Percentiles rank a stretch among this genome's conserved stretches.
These are phyloP conservation scores for Limnephilus auricula DNA, from an alignment of 2,888 invertebrate species.

Conservation along the genomic window DNA sequence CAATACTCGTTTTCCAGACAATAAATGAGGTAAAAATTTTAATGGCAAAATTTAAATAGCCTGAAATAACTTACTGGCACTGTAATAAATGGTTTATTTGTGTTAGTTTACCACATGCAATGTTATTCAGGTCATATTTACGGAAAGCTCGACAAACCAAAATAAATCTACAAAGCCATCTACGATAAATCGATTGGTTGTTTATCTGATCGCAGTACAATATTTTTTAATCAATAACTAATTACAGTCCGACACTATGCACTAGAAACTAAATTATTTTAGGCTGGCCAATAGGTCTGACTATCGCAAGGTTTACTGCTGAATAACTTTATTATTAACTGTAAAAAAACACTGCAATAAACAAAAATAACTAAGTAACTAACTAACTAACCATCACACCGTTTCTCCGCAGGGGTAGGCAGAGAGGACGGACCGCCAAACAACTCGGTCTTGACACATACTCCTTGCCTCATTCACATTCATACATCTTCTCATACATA, in stretches of 20 bases:
- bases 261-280: background rate
- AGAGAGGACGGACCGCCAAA: too few relatives aligned
- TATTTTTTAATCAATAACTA: background rate
- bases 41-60: background rate
- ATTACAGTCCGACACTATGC: background rate
- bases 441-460: too few relatives aligned
- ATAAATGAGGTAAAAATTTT: background rate
- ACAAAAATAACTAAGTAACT: too few relatives aligned
- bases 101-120: background rate
- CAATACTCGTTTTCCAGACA: background rate
- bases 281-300: background rate
- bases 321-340: background rate
- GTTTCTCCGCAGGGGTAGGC: too few relatives aligned
- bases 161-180: background rate
- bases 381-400: too few relatives aligned
- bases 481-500: too few relatives aligned
- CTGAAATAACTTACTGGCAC: background rate
- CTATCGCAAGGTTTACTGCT: background rate
- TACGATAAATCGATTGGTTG: background rate
- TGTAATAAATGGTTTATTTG: background rate
- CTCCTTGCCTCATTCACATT: too few relatives aligned
- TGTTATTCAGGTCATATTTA: background rate
- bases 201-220: background rate
- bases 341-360: too few relatives aligned
- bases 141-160: background rate